A percentile compares a stretch with the other conserved stretches of the same genome.
These are phyloP conservation scores for Psephotus haematonotus DNA, from an alignment of 2,113 vertebrate species.

Conservation along the genomic window DNA sequence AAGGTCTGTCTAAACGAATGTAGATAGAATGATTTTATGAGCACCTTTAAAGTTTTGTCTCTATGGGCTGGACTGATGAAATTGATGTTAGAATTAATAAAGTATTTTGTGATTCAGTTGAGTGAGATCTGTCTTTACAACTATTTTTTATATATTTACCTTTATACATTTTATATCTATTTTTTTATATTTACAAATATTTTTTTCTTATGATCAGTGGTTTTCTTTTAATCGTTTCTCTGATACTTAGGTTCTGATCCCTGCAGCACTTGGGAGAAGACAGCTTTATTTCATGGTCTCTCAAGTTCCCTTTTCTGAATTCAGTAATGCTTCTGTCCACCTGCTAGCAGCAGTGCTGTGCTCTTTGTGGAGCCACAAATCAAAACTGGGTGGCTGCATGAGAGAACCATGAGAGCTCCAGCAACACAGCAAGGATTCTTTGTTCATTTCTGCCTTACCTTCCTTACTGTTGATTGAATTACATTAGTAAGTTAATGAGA, in stretches of 20 bases:
- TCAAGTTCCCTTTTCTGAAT: not conserved
- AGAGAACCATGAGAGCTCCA: not conserved
- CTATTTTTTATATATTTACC: too few relatives aligned
- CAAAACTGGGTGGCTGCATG: not conserved
- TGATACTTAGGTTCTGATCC: not conserved
- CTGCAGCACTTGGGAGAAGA: not conserved
- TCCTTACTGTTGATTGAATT: not conserved
- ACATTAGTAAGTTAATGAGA: not conserved
- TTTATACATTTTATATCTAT: too few relatives aligned
- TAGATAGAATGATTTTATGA: conserved; percentile 4
- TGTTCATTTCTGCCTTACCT: not conserved
- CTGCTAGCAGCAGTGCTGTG: not conserved
- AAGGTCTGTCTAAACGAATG: not conserved
- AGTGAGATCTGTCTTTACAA: not conserved
- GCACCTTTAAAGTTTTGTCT: conserved; percentile 19
- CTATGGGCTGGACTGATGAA: not conserved
- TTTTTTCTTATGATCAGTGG: not conserved
- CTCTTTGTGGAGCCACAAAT: not conserved
- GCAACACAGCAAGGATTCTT: not conserved
- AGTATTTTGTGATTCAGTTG: conserved; percentile 36
- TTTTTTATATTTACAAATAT: too few relatives aligned
- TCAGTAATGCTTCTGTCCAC: not conserved
- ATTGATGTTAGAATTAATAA: conserved; percentile 43
- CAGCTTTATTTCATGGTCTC: not conserved
- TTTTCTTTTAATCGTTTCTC: not conserved